Evolutionary conservation across 2,113 vertebrate genomes (phyloP).

Genomic region (Acanthisitta chloris): DNA sequence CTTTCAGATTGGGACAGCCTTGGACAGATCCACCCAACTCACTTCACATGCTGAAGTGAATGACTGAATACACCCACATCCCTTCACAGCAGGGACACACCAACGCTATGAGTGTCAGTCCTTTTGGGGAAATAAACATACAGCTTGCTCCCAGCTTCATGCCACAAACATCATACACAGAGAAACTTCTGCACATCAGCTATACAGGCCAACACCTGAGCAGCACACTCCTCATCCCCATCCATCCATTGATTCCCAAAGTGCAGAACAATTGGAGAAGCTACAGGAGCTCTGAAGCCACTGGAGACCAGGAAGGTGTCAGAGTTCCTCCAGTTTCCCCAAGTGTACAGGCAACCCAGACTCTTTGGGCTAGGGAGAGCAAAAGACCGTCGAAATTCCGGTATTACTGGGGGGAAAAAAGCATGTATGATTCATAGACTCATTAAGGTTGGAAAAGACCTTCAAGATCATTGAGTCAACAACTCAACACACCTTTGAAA

Average conservation of each 20-base stretch:
- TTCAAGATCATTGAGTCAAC: background rate
- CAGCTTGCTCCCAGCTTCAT: background rate
- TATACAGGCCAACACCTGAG: background rate
- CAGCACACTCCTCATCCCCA: background rate
- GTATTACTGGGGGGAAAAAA: background rate
- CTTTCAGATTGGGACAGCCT: background rate
- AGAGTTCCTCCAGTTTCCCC: background rate
- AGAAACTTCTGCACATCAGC: background rate
- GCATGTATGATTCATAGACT: background rate
- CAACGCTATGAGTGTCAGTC: background rate
- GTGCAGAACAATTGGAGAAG: background rate
- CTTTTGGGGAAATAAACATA: background rate
- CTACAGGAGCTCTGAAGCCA: background rate
- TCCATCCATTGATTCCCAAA: background rate
- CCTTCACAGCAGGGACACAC: background rate
- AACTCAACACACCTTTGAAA: background rate
- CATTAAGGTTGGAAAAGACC: background rate
- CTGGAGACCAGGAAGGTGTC: background rate
- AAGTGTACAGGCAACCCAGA: background rate
- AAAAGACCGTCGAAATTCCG: background rate
- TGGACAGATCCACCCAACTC: background rate
- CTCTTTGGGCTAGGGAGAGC: background rate
- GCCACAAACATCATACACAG: rapidly evolving
- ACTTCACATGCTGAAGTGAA: background rate
- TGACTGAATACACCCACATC: background rate